phyloP scores from a whole-genome alignment of 2,113 vertebrate genomes.

The Saccopteryx bilineata region DNA sequence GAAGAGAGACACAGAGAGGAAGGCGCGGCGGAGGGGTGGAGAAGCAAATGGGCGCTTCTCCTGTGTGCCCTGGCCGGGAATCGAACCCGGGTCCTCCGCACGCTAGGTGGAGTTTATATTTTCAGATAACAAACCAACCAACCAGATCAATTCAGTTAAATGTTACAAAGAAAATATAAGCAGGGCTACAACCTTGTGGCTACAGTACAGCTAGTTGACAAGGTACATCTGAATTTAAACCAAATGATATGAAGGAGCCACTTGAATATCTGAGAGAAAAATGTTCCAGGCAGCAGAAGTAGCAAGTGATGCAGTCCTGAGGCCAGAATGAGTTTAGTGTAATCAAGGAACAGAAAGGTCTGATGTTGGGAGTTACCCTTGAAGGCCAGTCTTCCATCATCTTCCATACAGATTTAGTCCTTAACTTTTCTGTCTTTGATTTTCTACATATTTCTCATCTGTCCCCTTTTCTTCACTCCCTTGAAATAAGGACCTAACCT shows the following conservation, averaged over 20 bases:
- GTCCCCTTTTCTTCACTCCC: background rate
- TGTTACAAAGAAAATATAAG: slow-evolving; percentile 37
- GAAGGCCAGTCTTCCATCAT: background rate
- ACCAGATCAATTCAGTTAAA: background rate
- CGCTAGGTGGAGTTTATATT: background rate
- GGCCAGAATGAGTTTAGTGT: background rate
- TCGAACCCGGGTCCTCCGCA: no score
- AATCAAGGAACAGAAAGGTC: background rate
- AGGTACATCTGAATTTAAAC: background rate
- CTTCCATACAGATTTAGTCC: background rate
- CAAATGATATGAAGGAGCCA: background rate
- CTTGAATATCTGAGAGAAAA: background rate
- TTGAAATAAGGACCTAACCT: slow-evolving; percentile 2
- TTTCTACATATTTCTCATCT: slow-evolving; percentile 15
- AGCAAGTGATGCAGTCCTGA: background rate
- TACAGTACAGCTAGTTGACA: background rate
- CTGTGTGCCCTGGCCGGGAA: no score
- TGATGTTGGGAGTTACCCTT: background rate
- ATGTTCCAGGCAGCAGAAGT: background rate
- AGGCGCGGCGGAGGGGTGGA: no score
- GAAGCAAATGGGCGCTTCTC: no score
- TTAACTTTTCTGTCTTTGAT: background rate
- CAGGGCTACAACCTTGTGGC: background rate
- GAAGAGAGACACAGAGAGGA: no score
- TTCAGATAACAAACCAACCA: slow-evolving; percentile 23